These are phyloP conservation scores for Amphipoea oculea DNA, from an alignment of 2,888 invertebrate genomes.

Conservation along the genomic window DNA sequence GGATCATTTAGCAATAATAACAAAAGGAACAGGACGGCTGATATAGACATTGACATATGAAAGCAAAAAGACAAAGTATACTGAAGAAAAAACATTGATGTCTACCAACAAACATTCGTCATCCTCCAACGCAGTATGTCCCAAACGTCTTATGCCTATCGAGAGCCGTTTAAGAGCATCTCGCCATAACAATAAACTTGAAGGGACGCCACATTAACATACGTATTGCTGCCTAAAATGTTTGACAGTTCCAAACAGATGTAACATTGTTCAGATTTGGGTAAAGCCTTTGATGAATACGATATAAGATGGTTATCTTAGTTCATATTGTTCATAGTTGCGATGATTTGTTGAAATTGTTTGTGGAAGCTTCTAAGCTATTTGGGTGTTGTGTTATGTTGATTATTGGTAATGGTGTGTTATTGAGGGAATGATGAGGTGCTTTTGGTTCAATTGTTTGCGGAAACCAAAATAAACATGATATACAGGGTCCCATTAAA, in stretches of 20 bases:
- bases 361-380: slow-evolving; percentile 43
- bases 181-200: slow-evolving; percentile 88
- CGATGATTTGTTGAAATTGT: slow-evolving; percentile 65
- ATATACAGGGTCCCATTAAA: no score
- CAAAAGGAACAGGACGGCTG: no score
- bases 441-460: slow-evolving; percentile 2
- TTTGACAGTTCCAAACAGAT: slow-evolving; percentile 86
- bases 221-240: slow-evolving; percentile 83
- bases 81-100: background rate
- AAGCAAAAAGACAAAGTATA: background rate
- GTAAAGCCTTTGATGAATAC: slow-evolving; percentile 73
- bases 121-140: slow-evolving; percentile 68
- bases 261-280: slow-evolving; percentile 72
- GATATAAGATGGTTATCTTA: slow-evolving; percentile 66
- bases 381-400: slow-evolving; percentile 29
- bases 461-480: background rate
- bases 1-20: no score
- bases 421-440: slow-evolving; percentile 18
- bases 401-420: slow-evolving; percentile 30
- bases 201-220: slow-evolving; percentile 84
- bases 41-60: background rate
- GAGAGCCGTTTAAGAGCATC: slow-evolving; percentile 83
- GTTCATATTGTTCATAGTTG: slow-evolving; percentile 60
- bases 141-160: slow-evolving; percentile 79
- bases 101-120: background rate